Evolutionary conservation across 2,113 vertebrate species (phyloP).

Genomic region (Benitochromis conjunctus): DNA sequence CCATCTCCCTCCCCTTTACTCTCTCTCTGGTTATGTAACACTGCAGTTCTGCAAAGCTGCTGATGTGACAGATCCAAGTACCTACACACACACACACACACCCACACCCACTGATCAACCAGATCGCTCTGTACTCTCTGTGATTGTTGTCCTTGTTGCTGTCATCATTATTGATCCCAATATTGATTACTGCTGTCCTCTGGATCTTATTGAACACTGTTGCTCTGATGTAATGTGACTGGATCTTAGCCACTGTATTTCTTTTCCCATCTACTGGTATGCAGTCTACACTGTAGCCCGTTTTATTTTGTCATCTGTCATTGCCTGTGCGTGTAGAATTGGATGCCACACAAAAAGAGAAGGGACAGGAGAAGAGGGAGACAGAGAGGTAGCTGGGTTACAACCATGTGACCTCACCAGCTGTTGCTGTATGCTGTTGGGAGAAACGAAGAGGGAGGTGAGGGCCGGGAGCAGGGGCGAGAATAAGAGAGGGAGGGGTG

Average conservation of each 20-base stretch:
- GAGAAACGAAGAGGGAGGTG: constrained; percentile 38
- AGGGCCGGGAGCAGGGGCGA: neutral
- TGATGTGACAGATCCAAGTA: constrained; percentile 66
- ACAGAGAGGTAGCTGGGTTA: constrained; percentile 40
- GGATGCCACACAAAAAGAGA: neutral
- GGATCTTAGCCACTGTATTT: neutral
- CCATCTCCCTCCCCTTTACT: neutral
- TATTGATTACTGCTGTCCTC: neutral
- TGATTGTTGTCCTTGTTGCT: neutral
- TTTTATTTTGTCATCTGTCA: neutral
- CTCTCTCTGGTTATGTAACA: constrained; percentile 60
- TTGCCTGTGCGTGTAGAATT: neutral
- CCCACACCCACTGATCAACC: neutral
- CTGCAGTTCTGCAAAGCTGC: constrained; percentile 73
- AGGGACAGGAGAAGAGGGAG: constrained; percentile 1
- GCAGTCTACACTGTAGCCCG: neutral
- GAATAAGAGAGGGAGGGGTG: constrained; percentile 29
- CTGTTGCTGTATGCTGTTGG: constrained; percentile 65
- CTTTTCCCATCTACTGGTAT: neutral
- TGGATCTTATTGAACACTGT: neutral
- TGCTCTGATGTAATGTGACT: neutral
- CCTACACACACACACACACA: constrained; percentile 16
- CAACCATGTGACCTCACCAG: constrained; percentile 65
- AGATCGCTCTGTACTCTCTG: constrained; percentile 10
- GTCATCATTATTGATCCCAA: constrained; percentile 13